Evolutionary conservation across 2,113 vertebrate genomes (phyloP).

Genomic region (Tyto alba): DNA sequence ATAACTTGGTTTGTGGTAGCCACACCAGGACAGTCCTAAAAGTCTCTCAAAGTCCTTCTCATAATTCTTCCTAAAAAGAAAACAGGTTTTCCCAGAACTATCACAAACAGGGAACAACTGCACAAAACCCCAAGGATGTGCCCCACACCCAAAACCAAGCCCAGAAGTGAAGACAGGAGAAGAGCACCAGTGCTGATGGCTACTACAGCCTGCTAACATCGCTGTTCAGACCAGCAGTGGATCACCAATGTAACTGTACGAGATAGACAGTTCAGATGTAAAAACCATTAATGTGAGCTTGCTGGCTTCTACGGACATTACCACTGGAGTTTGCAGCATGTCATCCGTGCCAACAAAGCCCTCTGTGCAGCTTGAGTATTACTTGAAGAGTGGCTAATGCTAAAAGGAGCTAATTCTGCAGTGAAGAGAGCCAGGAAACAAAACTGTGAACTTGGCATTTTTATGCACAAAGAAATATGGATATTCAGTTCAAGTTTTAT

Average conservation of each 20-base stretch:
- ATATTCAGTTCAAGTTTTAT: not conserved
- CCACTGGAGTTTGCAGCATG: not conserved
- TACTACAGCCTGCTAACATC: not conserved
- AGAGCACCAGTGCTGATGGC: not conserved
- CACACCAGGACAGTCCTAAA: not conserved
- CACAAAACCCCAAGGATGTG: not conserved
- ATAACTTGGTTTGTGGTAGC: not conserved
- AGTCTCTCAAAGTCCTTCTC: not conserved
- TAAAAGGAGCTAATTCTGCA: not conserved
- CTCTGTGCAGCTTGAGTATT: not conserved
- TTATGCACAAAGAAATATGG: not conserved
- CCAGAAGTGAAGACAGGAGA: not conserved
- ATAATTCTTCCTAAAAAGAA: not conserved
- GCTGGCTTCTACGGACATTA: not conserved
- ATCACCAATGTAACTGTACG: not conserved
- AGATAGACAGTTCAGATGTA: not conserved
- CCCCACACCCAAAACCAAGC: not conserved
- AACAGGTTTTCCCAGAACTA: not conserved
- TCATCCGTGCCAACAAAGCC: not conserved
- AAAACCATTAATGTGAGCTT: not conserved
- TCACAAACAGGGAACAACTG: not conserved
- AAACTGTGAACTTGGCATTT: not conserved
- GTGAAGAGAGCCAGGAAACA: slow-evolving; percentile 8
- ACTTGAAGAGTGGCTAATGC: not conserved
- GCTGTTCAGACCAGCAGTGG: not conserved